phyloP scores from a whole-genome alignment of 2,888 invertebrate species.

The Tachystola acroxantha region DNA sequence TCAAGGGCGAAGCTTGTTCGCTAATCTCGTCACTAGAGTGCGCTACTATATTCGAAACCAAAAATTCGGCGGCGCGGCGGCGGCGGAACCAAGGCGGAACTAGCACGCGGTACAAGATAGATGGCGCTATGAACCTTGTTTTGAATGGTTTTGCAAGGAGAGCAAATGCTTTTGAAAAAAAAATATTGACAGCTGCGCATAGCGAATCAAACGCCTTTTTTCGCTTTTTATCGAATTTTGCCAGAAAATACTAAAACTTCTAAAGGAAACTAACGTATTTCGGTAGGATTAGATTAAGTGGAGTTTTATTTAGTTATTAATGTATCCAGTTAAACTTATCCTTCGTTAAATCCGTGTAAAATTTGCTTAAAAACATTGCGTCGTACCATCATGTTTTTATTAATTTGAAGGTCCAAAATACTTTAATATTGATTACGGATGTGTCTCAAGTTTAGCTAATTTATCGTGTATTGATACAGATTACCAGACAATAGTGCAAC shows the following conservation, averaged over 20 bases:
- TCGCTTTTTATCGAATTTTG: conserved; percentile 19
- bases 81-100: too few species aligned
- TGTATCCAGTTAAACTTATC: background rate
- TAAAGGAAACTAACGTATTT: conserved; percentile 8
- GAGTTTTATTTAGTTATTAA: background rate
- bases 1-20: too few species aligned
- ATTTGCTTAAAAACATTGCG: conserved; percentile 2
- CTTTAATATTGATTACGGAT: conserved; percentile 4
- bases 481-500: background rate
- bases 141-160: too few species aligned
- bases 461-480: background rate
- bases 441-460: background rate
- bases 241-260: conserved; percentile 17
- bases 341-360: background rate
- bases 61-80: too few species aligned
- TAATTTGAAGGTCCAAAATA: conserved; percentile 4
- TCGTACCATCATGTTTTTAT: conserved; percentile 1
- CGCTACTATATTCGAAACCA: too few species aligned
- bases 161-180: conserved; percentile 23
- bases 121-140: conserved; percentile 24
- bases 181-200: conserved; percentile 46
- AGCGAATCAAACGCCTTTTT: conserved; percentile 36
- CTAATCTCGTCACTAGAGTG: too few species aligned
- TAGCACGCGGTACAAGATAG: conserved; percentile 14
- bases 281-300: background rate